A percentile compares a stretch with the other conserved stretches of the same genome.
These are phyloP conservation scores for Dryas iulia DNA, from an alignment of 1,140 invertebrate genomes.

Conservation along the genomic window DNA sequence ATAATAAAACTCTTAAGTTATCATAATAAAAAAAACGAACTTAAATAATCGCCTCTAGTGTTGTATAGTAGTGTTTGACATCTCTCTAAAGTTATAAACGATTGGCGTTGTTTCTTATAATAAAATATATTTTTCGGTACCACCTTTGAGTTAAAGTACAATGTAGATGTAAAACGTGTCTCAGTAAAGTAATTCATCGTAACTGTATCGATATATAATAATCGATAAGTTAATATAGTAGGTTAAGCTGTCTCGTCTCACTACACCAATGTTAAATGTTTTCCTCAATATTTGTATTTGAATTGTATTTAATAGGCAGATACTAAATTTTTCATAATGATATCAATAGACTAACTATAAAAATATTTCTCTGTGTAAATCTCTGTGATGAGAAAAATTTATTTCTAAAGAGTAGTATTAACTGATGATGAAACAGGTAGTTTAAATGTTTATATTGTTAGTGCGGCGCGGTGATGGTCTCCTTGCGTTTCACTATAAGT, in stretches of 20 bases:
- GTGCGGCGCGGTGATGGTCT: background rate
- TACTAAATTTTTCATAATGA: slow-evolving; percentile 71
- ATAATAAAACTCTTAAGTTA: slow-evolving; percentile 60
- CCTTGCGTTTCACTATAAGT: slow-evolving; percentile 30
- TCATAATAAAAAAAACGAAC: slow-evolving; percentile 54
- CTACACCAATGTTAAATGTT: slow-evolving; percentile 58
- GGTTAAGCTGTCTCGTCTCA: slow-evolving; percentile 74
- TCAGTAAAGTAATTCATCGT: slow-evolving; percentile 67
- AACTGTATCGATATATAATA: slow-evolving; percentile 67
- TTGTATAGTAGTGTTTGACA: slow-evolving; percentile 57
- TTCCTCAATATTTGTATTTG: slow-evolving; percentile 66
- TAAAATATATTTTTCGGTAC: slow-evolving; percentile 77
- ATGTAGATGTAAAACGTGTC: slow-evolving; percentile 72
- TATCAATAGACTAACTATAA: slow-evolving; percentile 73
- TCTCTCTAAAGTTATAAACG: slow-evolving; percentile 66
- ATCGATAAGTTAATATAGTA: slow-evolving; percentile 64
- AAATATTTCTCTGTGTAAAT: slow-evolving; percentile 71
- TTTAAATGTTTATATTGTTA: slow-evolving; percentile 38
- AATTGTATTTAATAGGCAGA: slow-evolving; percentile 67
- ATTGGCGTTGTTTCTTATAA: slow-evolving; percentile 74
- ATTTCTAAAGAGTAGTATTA: slow-evolving; percentile 79
- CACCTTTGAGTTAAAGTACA: slow-evolving; percentile 80
- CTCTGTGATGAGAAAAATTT: slow-evolving; percentile 75
- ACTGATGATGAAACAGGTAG: slow-evolving; percentile 59
- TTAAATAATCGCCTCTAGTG: slow-evolving; percentile 58